Conservation (phyloP, 53 echinoderm and acorn worm genomes). For the Patiria pectinifera region DNA sequence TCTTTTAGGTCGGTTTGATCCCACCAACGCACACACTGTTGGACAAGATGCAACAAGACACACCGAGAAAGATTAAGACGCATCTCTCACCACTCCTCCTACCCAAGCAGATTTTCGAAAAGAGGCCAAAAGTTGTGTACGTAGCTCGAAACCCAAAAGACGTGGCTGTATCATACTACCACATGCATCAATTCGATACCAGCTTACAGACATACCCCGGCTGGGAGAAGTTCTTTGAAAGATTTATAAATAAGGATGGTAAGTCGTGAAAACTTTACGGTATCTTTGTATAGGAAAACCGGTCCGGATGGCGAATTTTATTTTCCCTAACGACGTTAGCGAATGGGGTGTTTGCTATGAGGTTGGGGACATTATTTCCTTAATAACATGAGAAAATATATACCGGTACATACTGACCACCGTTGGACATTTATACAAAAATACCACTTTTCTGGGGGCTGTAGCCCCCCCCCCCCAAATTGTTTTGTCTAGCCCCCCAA, state of each 20-base stretch:
- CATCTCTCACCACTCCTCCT: conserved; percentile 77
- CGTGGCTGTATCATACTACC: conserved; percentile 61
- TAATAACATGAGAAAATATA: too few species aligned
- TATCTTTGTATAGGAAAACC: too few species aligned
- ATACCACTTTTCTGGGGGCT: too few species aligned
- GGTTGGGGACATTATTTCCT: too few species aligned
- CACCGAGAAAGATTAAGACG: conserved; percentile 84
- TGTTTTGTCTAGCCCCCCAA: too few species aligned
- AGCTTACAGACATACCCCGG: conserved; percentile 61
- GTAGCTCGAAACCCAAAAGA: conserved; percentile 65
- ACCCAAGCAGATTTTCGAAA: conserved; percentile 71
- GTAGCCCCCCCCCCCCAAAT: too few species aligned
- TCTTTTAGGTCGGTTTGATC: conserved; percentile 54
- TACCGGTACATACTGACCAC: too few species aligned
- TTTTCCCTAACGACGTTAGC: too few species aligned
- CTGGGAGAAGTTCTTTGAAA: conserved; percentile 62
- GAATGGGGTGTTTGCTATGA: too few species aligned
- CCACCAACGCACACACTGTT: conserved; percentile 62
- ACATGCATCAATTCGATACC: conserved; percentile 71
- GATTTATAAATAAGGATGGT: conserved; percentile 53
- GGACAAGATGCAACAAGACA: conserved; percentile 42
- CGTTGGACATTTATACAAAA: too few species aligned
- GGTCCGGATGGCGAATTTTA: too few species aligned
- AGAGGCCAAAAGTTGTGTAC: conserved; percentile 67
- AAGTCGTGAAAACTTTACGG: neutral